A percentile compares a stretch with the other conserved stretches of the same genome.
These are phyloP conservation scores for Scelioninae gen. 1 DNA, from an alignment of 2,888 invertebrate genomes.

Conservation along the genomic window DNA sequence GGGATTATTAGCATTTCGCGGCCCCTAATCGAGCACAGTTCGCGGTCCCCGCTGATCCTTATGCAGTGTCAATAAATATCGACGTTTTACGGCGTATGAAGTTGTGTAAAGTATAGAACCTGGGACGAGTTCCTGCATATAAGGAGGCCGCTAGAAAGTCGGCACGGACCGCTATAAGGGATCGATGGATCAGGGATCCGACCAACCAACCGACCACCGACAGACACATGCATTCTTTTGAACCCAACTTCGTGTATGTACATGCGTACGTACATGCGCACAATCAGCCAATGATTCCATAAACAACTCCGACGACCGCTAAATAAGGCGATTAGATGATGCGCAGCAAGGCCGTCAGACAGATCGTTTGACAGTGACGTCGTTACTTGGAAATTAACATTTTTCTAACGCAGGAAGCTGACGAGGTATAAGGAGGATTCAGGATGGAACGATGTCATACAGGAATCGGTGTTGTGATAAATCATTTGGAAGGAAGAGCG, in stretches of 20 bases:
- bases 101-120: constrained; percentile 76
- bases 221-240: constrained; percentile 68
- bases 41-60: constrained; percentile 69
- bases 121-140: constrained; percentile 75
- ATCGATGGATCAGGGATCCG: constrained; percentile 52
- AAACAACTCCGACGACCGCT: constrained; percentile 58
- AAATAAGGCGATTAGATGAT: constrained; percentile 70
- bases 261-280: too few relatives aligned
- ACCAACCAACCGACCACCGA: constrained; percentile 48
- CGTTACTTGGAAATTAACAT: constrained; percentile 59
- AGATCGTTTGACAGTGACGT: constrained; percentile 65
- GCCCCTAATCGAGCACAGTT: constrained; percentile 36
- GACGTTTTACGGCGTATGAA: constrained; percentile 75
- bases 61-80: constrained; percentile 79
- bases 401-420: constrained; percentile 39
- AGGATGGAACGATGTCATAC: constrained; percentile 6
- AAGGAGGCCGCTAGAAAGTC: constrained; percentile 71
- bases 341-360: constrained; percentile 64
- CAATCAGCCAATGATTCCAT: too few relatives aligned
- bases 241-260: too few relatives aligned
- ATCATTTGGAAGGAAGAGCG: constrained; percentile 5
- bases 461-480: constrained; percentile 24
- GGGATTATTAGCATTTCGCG: constrained; percentile 54
- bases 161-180: constrained; percentile 59
- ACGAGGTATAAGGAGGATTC: background rate